Conservation (phyloP, 2,113 vertebrate species). For the Prunella fulvescens region DNA sequence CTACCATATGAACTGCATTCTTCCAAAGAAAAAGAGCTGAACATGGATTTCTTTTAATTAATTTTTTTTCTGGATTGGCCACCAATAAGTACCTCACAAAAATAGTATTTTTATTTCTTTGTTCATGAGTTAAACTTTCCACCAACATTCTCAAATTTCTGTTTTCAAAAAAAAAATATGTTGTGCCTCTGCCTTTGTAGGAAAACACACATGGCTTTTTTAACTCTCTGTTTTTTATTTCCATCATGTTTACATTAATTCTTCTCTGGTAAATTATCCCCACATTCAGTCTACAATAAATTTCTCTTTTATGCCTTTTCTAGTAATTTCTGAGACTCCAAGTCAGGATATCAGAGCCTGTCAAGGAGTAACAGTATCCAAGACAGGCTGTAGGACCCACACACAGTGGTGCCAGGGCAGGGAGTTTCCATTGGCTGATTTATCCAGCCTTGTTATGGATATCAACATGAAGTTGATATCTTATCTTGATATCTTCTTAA, state of each 20-base stretch:
- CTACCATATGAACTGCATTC: background rate
- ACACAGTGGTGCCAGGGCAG: background rate
- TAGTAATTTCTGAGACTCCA: background rate
- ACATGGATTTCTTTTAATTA: background rate
- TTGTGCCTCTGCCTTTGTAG: background rate
- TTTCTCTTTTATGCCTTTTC: background rate
- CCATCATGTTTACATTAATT: background rate
- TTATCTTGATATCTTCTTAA: too few relatives aligned
- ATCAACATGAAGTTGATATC: background rate
- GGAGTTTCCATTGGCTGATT: background rate
- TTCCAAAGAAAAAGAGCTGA: background rate
- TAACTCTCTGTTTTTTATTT: background rate
- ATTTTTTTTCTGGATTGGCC: background rate
- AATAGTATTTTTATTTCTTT: background rate
- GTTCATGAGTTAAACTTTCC: background rate
- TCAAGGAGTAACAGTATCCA: background rate
- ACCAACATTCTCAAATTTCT: background rate
- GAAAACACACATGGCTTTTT: background rate
- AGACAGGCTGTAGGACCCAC: background rate
- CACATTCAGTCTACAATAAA: background rate
- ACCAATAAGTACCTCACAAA: background rate
- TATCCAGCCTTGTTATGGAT: background rate
- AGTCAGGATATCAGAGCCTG: background rate
- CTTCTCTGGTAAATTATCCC: background rate
- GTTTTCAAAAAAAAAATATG: background rate